phyloP scores from a whole-genome alignment of 2,113 vertebrate species.

The Limanda limanda region DNA sequence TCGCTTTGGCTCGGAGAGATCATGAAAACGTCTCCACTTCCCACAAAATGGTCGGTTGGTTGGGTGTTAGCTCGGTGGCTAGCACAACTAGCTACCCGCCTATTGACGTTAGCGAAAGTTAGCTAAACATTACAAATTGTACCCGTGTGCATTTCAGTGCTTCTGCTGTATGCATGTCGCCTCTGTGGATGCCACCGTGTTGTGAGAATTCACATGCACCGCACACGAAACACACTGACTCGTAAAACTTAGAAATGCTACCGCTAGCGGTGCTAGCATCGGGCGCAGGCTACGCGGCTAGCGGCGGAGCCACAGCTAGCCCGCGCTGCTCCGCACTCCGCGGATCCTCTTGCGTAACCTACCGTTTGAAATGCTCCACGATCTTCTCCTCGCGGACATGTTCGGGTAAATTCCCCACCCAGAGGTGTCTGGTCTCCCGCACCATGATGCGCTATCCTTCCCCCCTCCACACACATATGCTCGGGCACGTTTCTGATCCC shows the following conservation, averaged over 20 bases:
- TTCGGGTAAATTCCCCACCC: slow-evolving; percentile 99
- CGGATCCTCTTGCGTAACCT: slow-evolving; percentile 80
- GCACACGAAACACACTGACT: background rate
- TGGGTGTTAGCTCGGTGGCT: slow-evolving; percentile 70
- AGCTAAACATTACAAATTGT: slow-evolving; percentile 13
- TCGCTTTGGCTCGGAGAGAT: slow-evolving; percentile 47
- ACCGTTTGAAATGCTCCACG: slow-evolving; percentile 99
- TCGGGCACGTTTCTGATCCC: slow-evolving; percentile 75
- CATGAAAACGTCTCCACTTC: slow-evolving; percentile 74
- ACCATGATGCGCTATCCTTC: slow-evolving; percentile 89
- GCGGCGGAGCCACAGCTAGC: slow-evolving; percentile 38
- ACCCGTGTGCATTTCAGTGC: background rate
- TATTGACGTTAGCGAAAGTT: slow-evolving; percentile 55
- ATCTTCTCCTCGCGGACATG: slow-evolving; percentile 99
- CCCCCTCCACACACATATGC: slow-evolving; percentile 82
- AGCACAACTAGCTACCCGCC: slow-evolving; percentile 48
- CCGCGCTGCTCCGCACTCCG: slow-evolving; percentile 66
- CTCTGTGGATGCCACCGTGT: background rate
- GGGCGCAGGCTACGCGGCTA: slow-evolving; percentile 47
- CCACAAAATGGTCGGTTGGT: slow-evolving; percentile 78
- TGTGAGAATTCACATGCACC: background rate
- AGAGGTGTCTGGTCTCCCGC: slow-evolving; percentile 99
- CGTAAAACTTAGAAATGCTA: slow-evolving; percentile 54
- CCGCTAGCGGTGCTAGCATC: slow-evolving; percentile 59
- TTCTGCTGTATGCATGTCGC: background rate